These are phyloP conservation scores for Rhabdornis inornatus DNA, from an alignment of 2,113 vertebrate species.

Conservation along the genomic window DNA sequence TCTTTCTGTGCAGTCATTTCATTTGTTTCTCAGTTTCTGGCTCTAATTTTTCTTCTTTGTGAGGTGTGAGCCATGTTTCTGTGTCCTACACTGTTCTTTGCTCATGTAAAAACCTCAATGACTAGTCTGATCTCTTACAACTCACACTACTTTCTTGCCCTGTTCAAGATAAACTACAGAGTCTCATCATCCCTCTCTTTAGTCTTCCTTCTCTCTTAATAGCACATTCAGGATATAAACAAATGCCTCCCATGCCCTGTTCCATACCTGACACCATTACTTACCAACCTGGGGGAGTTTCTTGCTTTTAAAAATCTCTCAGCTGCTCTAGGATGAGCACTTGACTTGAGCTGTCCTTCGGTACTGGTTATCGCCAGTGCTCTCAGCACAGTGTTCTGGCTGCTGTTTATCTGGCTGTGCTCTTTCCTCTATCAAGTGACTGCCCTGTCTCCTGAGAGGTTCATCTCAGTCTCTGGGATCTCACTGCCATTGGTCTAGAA, in stretches of 20 bases:
- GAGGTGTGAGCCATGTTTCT: not conserved
- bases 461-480: not conserved
- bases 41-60: not conserved
- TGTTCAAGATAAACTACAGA: not conserved
- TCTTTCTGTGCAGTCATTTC: not conserved
- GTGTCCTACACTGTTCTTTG: not conserved
- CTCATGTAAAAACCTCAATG: not conserved
- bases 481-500: fast-evolving
- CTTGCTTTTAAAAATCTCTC: not conserved
- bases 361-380: not conserved
- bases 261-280: not conserved
- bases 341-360: not conserved
- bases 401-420: not conserved
- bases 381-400: not conserved
- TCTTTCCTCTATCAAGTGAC: not conserved
- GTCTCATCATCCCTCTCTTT: not conserved
- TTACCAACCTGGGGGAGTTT: not conserved
- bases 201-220: not conserved
- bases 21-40: not conserved
- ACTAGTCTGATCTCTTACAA: not conserved
- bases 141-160: not conserved
- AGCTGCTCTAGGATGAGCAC: not conserved
- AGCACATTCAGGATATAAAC: not conserved
- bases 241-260: not conserved
- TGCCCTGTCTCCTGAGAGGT: not conserved